Evolutionary conservation across 2,113 vertebrate species (phyloP).

Genomic region (Oenanthe melanoleuca): DNA sequence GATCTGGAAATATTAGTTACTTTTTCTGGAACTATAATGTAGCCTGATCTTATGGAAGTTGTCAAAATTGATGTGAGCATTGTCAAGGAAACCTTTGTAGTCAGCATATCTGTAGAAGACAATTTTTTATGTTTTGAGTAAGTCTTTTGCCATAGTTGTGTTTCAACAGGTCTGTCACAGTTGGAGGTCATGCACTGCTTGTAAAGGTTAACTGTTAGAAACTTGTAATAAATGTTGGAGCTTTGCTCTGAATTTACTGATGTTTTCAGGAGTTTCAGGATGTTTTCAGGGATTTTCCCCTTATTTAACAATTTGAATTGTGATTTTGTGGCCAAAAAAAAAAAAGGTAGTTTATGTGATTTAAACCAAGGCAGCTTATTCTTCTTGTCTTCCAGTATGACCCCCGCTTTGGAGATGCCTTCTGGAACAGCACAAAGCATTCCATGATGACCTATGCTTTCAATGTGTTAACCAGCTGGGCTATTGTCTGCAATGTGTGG

Average conservation of each 20-base stretch:
- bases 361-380: not conserved
- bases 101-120: not conserved
- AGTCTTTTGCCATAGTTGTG: not conserved
- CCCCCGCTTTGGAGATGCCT: slow-evolving; percentile 79
- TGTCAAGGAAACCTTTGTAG: not conserved
- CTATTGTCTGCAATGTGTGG: slow-evolving; percentile 92
- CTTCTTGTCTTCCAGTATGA: slow-evolving; percentile 81
- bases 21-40: not conserved
- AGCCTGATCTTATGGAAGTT: not conserved
- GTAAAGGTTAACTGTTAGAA: not conserved
- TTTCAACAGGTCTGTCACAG: not conserved
- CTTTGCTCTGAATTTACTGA: not conserved
- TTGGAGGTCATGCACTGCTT: not conserved
- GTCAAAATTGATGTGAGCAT: not conserved
- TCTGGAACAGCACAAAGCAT: slow-evolving; percentile 89
- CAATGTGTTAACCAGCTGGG: slow-evolving; percentile 92
- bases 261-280: not conserved
- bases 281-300: not conserved
- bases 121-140: not conserved
- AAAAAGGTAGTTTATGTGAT: not conserved
- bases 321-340: not conserved
- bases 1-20: not conserved
- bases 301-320: not conserved
- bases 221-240: not conserved
- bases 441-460: slow-evolving; percentile 86